Percentiles rank a stretch among this genome's conserved stretches.
Conservation (phyloP, 1,140 invertebrate genomes). For the Triops cancriformis region DNA sequence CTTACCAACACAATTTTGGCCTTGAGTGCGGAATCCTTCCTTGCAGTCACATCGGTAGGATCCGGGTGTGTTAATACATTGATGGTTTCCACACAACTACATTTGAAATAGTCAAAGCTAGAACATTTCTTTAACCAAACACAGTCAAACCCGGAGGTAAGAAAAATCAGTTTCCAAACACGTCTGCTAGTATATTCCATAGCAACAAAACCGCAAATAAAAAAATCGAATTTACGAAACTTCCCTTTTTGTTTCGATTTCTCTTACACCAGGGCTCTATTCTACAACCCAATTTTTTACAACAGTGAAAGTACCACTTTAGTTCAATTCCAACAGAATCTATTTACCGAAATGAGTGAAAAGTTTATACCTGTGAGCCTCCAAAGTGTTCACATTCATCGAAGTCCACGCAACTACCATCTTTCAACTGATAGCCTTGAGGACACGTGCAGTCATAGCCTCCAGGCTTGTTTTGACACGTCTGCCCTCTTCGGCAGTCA, state of each 20-base stretch:
- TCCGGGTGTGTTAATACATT: slow-evolving; percentile 51
- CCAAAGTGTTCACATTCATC: slow-evolving; percentile 52
- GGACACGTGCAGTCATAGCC: slow-evolving; percentile 68
- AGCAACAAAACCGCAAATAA: too few species aligned
- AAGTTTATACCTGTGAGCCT: slow-evolving; percentile 30
- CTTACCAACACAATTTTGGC: slow-evolving; percentile 30
- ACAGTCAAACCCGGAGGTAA: too few species aligned
- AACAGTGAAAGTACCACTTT: neutral
- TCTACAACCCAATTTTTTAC: neutral
- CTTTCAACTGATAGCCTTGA: slow-evolving; percentile 47
- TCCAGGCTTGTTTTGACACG: slow-evolving; percentile 62
- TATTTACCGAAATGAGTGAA: too few species aligned
- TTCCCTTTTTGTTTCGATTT: too few species aligned
- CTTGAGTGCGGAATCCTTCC: slow-evolving; percentile 49
- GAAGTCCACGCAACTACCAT: slow-evolving; percentile 51
- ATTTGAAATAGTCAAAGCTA: neutral
- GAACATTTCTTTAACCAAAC: neutral
- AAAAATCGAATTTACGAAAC: too few species aligned
- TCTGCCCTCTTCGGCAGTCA: slow-evolving; percentile 55
- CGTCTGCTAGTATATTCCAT: too few species aligned
- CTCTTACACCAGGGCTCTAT: too few species aligned
- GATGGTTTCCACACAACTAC: slow-evolving; percentile 35
- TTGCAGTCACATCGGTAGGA: slow-evolving; percentile 53
- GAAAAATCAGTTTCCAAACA: too few species aligned
- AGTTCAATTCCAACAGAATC: too few species aligned